Base-by-base conservation (phyloP, 2,113 vertebrate genomes). In the Leuciscus idus region DNA sequence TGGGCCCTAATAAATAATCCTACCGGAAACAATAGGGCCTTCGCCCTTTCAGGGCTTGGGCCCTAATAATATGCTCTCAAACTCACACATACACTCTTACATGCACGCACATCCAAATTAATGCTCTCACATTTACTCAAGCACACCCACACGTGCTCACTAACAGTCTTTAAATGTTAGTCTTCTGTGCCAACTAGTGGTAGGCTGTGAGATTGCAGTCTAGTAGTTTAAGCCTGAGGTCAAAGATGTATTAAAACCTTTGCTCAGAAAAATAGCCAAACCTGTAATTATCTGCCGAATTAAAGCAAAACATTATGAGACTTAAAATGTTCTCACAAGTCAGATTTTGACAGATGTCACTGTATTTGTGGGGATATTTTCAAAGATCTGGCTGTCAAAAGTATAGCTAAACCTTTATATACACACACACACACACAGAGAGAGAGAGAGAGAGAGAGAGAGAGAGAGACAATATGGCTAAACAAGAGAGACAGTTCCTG, bases 141-240 rank as follows among this genome's bases (percentile, higher is more conserved):
- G 21, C 52, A 50, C 82, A 87, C 26, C 17, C 74, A 82, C 43
- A 74, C 23, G 21, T 6, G 3, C 46, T 61, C 81, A 68, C 6
- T 21, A 68, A 72, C 23, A 19, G 33, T 7, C 28, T 81, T 83
- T 73, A 90, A 88, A 33, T 76, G 73, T 85, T 86, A 85, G 85
- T 39, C 87, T 88, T 83, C 50, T 80, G 79, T 88, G 85, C 79
- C 79, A 87, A 88, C 87, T 90, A 90, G 87, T 88, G 89, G 87
- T 80, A 23, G 70, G 57, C 75, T 59, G 1, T 85, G 59, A 50
- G 33, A 83, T 26, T 83, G 59, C 80, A 26, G 55, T 55, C 46
- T 10, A 6, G 2, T 46, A 17, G 48, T 66, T 73, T 33, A 13
- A 52, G 48, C 10, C 72, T 30, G 28, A 12, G 72, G 55, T 48